These are phyloP conservation scores for Dendrolimus pini DNA, from an alignment of 2,888 invertebrate species.

Conservation along the genomic window DNA sequence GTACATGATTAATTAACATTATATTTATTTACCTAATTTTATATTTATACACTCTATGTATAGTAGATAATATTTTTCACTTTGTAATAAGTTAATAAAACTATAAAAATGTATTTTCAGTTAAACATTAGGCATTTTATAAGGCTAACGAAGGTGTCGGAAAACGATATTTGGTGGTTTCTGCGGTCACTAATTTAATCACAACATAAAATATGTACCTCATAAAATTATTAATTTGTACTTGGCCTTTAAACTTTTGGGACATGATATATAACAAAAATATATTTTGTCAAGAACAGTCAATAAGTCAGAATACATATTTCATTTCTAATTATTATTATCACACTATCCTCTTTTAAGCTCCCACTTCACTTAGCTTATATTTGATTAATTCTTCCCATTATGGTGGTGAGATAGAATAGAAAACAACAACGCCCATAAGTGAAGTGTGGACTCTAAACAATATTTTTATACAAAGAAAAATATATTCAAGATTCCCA, in stretches of 20 bases:
- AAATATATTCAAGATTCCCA: no score
- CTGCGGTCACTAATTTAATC: slow-evolving; percentile 47
- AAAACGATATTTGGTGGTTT: slow-evolving; percentile 71
- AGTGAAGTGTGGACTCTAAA: no score
- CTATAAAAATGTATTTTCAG: slow-evolving; percentile 74
- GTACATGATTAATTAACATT: slow-evolving; percentile 73
- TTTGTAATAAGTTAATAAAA: slow-evolving; percentile 77
- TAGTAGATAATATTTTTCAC: slow-evolving; percentile 68
- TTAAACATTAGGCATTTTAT: slow-evolving; percentile 71
- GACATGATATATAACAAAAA: neutral
- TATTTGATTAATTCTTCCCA: no score
- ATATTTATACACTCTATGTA: slow-evolving; percentile 72
- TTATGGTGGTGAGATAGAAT: no score
- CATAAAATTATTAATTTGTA: slow-evolving; percentile 58
- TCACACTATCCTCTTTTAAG: no score
- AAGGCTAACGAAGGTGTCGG: slow-evolving; percentile 72
- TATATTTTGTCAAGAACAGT: neutral
- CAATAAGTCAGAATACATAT: no score
- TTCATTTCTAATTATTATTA: no score
- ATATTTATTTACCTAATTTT: slow-evolving; percentile 59
- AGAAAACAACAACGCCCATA: no score
- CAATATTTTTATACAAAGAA: no score
- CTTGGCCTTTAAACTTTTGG: slow-evolving; percentile 42
- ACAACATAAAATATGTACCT: slow-evolving; percentile 50
- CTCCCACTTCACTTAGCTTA: no score